phyloP scores from a whole-genome alignment of 2,797 vertebrate species.

The Zenarchopterus dispar region DNA sequence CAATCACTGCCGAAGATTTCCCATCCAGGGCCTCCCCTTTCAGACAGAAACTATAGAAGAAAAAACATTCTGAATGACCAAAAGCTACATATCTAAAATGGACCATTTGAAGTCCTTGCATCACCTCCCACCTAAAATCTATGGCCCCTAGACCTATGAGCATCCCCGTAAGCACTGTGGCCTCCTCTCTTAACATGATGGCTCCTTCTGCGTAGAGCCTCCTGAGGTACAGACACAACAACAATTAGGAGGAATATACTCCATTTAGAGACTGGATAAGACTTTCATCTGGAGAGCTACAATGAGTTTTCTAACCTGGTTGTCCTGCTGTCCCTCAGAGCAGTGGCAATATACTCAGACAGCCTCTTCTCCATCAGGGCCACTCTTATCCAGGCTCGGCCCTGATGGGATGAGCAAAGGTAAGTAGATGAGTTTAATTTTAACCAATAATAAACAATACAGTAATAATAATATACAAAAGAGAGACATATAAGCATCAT shows the following conservation, averaged over 20 bases:
- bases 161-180: slow-evolving; percentile 93
- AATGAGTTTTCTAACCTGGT: slow-evolving; percentile 84
- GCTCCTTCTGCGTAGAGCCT: slow-evolving; percentile 94
- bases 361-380: slow-evolving; percentile 97
- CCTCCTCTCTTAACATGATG: slow-evolving; percentile 94
- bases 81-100: background rate
- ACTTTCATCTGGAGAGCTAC: background rate
- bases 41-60: slow-evolving; percentile 89
- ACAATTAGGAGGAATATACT: background rate
- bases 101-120: too few relatives aligned
- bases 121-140: slow-evolving; percentile 89
- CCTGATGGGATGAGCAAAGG: slow-evolving; percentile 73
- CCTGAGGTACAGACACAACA: slow-evolving; percentile 69
- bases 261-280: background rate
- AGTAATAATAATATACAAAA: background rate
- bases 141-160: slow-evolving; percentile 96
- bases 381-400: slow-evolving; percentile 94
- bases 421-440: background rate
- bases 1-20: slow-evolving; percentile 91
- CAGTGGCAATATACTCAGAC: slow-evolving; percentile 94
- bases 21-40: slow-evolving; percentile 95
- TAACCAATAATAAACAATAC: background rate
- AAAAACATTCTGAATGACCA: slow-evolving; percentile 6
- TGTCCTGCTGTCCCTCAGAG: slow-evolving; percentile 90
- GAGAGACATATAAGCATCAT: too few relatives aligned